Evolutionary conservation across 2,797 vertebrate species (phyloP).

Genomic region (Pangasius macronema): DNA sequence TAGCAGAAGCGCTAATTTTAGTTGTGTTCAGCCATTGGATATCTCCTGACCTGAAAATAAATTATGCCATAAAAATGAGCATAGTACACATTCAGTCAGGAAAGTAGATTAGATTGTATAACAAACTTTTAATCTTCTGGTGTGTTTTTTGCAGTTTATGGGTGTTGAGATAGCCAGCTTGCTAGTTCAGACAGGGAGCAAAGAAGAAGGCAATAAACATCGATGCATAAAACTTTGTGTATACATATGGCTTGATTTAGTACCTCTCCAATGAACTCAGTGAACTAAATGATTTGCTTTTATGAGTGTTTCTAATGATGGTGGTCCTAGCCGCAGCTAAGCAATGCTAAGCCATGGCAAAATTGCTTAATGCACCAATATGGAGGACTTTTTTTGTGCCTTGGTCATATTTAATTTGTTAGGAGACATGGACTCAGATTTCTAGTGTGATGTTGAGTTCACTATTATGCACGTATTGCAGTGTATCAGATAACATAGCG

Average conservation of each 20-base stretch:
- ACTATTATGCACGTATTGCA: background rate
- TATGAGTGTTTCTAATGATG: background rate
- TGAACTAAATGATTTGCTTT: background rate
- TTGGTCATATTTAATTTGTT: background rate
- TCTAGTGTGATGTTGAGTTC: background rate
- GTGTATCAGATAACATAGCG: background rate
- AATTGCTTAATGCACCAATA: background rate
- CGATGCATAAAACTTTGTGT: background rate
- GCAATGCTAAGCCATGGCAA: background rate
- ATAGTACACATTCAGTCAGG: background rate
- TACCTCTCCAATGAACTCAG: background rate
- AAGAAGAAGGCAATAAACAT: background rate
- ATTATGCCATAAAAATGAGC: slow-evolving; percentile 9
- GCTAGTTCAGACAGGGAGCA: background rate
- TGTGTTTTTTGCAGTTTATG: background rate
- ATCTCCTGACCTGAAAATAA: background rate
- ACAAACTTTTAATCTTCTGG: background rate
- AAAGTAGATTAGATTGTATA: slow-evolving; percentile 11
- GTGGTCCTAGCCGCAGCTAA: background rate
- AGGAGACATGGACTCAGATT: background rate
- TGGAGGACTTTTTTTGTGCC: background rate
- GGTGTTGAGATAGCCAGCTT: background rate
- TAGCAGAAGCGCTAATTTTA: background rate
- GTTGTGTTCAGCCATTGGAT: background rate
- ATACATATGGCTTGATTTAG: background rate